phyloP scores from a whole-genome alignment of 1,140 invertebrate species.

The Berghia stephanieae region DNA sequence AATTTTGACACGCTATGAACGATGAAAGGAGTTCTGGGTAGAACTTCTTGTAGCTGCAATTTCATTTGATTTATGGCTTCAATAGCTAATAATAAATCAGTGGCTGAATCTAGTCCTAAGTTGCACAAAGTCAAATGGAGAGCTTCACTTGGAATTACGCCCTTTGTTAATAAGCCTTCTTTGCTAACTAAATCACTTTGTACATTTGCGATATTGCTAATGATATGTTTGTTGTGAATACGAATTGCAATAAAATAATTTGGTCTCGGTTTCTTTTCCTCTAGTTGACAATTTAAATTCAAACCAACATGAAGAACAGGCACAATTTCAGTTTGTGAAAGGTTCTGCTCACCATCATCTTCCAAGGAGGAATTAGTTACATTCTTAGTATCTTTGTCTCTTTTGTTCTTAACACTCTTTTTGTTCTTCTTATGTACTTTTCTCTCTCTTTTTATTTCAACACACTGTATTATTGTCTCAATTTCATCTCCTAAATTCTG shows the following conservation, averaged over 20 bases:
- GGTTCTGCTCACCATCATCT: too few species aligned
- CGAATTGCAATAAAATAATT: slow-evolving; percentile 1
- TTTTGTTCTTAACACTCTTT: too few species aligned
- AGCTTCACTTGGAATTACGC: not conserved
- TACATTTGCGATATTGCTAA: not conserved
- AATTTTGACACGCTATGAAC: slow-evolving; percentile 12
- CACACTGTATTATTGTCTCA: too few species aligned
- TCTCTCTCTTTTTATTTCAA: too few species aligned
- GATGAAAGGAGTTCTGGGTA: not conserved
- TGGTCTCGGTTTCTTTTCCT: too few species aligned
- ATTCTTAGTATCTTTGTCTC: too few species aligned
- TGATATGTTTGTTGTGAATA: not conserved
- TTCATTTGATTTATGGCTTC: not conserved
- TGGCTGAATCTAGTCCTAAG: not conserved
- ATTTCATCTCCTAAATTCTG: too few species aligned
- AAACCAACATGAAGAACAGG: too few species aligned
- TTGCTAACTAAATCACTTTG: not conserved
- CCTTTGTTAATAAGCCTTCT: not conserved
- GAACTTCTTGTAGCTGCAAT: not conserved
- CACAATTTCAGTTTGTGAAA: too few species aligned
- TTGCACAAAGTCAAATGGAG: slow-evolving; percentile 1
- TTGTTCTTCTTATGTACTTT: too few species aligned
- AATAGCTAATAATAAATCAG: not conserved
- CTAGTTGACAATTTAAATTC: too few species aligned
- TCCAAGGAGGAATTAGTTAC: too few species aligned